These are phyloP conservation scores for Euglossa dilemma DNA, from an alignment of 1,140 invertebrate genomes.

Conservation along the genomic window DNA sequence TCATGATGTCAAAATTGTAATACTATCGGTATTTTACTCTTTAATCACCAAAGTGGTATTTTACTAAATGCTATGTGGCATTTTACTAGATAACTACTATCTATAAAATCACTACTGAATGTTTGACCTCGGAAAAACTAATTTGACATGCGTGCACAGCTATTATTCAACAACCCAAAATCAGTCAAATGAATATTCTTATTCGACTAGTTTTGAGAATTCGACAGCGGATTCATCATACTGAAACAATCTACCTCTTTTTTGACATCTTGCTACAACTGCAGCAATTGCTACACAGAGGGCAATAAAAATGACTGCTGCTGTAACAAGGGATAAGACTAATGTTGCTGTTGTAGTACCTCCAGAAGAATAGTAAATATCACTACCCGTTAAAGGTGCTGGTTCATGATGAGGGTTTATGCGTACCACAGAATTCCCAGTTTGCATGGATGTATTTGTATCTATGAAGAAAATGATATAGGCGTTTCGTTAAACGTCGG, in stretches of 20 bases:
- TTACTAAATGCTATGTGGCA: neutral
- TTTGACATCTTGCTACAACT: constrained; percentile 76
- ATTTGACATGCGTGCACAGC: constrained; percentile 46
- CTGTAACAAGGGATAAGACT: constrained; percentile 69
- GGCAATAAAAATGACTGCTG: constrained; percentile 72
- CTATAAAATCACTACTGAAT: constrained; percentile 4
- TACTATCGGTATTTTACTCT: neutral
- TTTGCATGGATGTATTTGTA: constrained; percentile 37
- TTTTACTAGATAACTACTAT: constrained; percentile 21
- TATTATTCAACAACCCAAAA: constrained; percentile 45
- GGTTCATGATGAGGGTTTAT: constrained; percentile 50
- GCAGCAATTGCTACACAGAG: constrained; percentile 75
- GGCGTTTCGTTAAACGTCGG: neutral
- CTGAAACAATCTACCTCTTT: constrained; percentile 77
- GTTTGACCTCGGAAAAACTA: constrained; percentile 24
- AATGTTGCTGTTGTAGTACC: constrained; percentile 59
- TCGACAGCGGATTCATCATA: constrained; percentile 73
- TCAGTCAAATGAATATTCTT: constrained; percentile 39
- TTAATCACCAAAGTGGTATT: neutral
- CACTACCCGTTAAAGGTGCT: constrained; percentile 62
- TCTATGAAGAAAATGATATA: constrained; percentile 47
- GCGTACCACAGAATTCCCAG: constrained; percentile 33
- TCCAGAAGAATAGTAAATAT: constrained; percentile 36
- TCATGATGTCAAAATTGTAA: neutral
- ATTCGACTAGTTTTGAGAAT: constrained; percentile 78